Base-by-base conservation (phyloP, 1,140 invertebrate species). In the Drosophila truncata region DNA sequence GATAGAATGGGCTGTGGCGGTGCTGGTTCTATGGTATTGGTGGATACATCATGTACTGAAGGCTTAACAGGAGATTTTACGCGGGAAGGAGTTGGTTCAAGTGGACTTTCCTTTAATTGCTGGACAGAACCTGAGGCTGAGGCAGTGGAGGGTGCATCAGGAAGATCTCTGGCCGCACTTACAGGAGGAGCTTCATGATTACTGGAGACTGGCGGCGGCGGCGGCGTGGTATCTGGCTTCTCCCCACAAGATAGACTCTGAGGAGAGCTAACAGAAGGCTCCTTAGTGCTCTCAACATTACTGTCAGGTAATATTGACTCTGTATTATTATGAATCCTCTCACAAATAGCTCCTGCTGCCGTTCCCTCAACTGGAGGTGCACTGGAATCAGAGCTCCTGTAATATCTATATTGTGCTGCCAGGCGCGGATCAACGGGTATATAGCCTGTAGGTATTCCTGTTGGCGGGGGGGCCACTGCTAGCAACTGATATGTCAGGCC, bases 11-110 rank as follows among this genome's bases (percentile, higher is more conserved):
- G 46, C 16, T 55, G 46, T 6, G 46, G 41, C 14, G 29, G 37
- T n/a, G 37, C 58, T 18, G 23, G n/a, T n/a, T 25, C 29, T 11
- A 18, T 18, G 11, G 77, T 78, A 14, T 84, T 80, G 23, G 80
- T 78, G 18, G 72, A 41, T 14, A 44, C 58, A 13, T 44, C 29
- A n/a, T 65, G 67, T 27, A 57, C 58, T 4, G 13, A 13, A 4
- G 77, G 72, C 3, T 55, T 50, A 5, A 13, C 13, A 13, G 31
- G 42, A 1, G 50, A 13, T 20, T 9, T 10, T 16, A 20, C 2
- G 20, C 18, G 4, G 3, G 27, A 6, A 4, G 11, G 16, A 33
- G 27, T 29, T 29, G 33, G 2, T 11, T 25, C 8, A 10, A 10
- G 14, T 6, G 50, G 20, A 10, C 2, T 23, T 10, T 35, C 20